Conservation (phyloP, 2,888 invertebrate species). For the Busseola fusca region DNA sequence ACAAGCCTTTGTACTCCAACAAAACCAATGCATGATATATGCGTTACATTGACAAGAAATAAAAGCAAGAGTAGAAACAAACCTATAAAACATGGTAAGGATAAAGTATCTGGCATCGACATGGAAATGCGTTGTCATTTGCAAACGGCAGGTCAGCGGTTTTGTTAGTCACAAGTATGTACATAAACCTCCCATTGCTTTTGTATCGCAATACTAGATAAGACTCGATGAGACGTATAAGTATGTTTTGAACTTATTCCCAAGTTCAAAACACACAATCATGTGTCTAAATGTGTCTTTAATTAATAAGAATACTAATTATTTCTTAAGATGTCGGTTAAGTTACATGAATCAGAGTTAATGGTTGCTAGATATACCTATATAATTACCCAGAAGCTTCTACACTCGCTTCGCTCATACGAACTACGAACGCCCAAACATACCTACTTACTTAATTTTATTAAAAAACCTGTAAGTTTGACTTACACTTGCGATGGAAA, state of each 20-base stretch:
- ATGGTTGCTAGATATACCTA: background rate
- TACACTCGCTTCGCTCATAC: background rate
- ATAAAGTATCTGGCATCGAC: slow-evolving; percentile 44
- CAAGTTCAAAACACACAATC: no score
- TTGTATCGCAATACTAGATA: slow-evolving; percentile 23
- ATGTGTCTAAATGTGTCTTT: no score
- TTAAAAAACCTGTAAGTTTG: background rate
- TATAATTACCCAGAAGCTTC: background rate
- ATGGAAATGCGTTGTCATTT: slow-evolving; percentile 55
- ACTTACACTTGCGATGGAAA: background rate
- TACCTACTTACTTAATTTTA: no score
- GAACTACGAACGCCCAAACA: background rate
- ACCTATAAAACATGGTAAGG: slow-evolving; percentile 38
- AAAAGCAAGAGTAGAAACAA: slow-evolving; percentile 24
- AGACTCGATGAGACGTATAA: background rate
- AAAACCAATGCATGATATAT: slow-evolving; percentile 15
- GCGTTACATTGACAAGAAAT: slow-evolving; percentile 26
- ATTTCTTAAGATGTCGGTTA: background rate
- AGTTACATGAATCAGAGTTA: background rate
- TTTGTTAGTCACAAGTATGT: slow-evolving; percentile 35
- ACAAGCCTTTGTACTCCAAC: slow-evolving; percentile 2
- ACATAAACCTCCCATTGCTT: slow-evolving; percentile 34
- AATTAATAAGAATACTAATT: background rate
- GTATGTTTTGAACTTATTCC: background rate
- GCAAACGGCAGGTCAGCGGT: slow-evolving; percentile 55